Evolutionary conservation across 2,888 invertebrate genomes (phyloP).

Genomic region (Glyphotaelius pellucidus): DNA sequence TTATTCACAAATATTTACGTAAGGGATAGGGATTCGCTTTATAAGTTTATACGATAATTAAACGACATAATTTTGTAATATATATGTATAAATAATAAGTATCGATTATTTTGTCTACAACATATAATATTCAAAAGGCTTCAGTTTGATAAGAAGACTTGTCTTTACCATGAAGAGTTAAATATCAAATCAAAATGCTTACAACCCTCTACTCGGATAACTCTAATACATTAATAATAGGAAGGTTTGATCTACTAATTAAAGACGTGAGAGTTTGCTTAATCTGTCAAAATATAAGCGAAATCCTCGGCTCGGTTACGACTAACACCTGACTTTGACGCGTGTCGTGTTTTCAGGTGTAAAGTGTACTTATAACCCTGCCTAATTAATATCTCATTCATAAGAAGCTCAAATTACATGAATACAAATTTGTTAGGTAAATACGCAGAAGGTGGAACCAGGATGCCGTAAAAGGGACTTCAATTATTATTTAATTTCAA

Average conservation of each 20-base stretch:
- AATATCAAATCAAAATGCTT: background rate
- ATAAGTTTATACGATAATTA: background rate
- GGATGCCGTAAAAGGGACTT: background rate
- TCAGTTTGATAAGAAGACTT: background rate
- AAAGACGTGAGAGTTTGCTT: background rate
- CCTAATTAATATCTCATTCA: background rate
- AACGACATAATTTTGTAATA: background rate
- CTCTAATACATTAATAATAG: background rate
- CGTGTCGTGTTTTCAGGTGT: background rate
- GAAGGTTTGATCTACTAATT: constrained; percentile 11
- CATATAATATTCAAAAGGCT: background rate
- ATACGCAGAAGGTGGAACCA: background rate
- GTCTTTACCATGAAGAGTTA: background rate
- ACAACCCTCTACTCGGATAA: background rate
- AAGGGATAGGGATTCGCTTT: no score
- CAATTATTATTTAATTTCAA: background rate
- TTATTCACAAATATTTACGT: no score
- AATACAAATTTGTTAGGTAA: background rate
- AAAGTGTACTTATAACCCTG: background rate
- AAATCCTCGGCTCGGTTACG: background rate
- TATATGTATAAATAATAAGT: background rate
- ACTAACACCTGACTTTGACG: background rate
- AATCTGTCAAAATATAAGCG: background rate
- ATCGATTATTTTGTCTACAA: background rate
- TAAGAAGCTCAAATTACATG: background rate